A percentile compares a stretch with the other conserved stretches of the same genome.
Evolutionary conservation across 1,140 invertebrate species (phyloP).

Genomic region (Lepidurus apus): DNA sequence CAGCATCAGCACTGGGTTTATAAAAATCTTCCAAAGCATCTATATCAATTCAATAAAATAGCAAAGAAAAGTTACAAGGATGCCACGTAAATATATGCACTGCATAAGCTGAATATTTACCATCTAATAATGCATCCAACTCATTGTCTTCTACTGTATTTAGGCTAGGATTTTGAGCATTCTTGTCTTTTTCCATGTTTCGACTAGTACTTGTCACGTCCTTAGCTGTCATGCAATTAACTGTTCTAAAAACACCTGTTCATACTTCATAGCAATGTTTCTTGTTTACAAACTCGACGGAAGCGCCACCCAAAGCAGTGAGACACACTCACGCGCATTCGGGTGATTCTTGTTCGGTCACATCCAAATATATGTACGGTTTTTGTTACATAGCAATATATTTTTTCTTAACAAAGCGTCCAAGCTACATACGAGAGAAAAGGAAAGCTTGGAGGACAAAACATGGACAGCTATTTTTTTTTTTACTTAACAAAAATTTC

Average conservation of each 20-base stretch:
- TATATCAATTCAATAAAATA: constrained; percentile 32
- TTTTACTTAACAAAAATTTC: constrained; percentile 19
- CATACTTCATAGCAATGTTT: too few relatives aligned
- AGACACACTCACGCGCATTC: too few relatives aligned
- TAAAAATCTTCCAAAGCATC: constrained; percentile 40
- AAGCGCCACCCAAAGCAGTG: too few relatives aligned
- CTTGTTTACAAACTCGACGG: too few relatives aligned
- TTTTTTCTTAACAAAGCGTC: constrained; percentile 16
- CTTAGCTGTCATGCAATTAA: too few relatives aligned
- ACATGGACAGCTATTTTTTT: constrained; percentile 18
- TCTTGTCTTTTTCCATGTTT: neutral
- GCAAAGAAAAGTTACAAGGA: constrained; percentile 29
- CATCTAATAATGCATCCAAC: constrained; percentile 39
- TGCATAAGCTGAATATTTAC: constrained; percentile 34
- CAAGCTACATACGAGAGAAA: constrained; percentile 8
- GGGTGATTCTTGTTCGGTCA: too few relatives aligned
- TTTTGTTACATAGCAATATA: constrained; percentile 16
- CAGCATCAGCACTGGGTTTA: constrained; percentile 34
- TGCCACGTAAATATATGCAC: constrained; percentile 26
- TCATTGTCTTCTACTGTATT: constrained; percentile 37
- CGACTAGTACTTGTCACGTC: too few relatives aligned
- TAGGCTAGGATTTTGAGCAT: neutral
- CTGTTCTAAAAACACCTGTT: too few relatives aligned
- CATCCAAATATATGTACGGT: neutral
- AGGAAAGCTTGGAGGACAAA: constrained; percentile 5